These are phyloP conservation scores for Eremophila alpestris DNA, from an alignment of 2,797 vertebrate species.

Conservation along the genomic window DNA sequence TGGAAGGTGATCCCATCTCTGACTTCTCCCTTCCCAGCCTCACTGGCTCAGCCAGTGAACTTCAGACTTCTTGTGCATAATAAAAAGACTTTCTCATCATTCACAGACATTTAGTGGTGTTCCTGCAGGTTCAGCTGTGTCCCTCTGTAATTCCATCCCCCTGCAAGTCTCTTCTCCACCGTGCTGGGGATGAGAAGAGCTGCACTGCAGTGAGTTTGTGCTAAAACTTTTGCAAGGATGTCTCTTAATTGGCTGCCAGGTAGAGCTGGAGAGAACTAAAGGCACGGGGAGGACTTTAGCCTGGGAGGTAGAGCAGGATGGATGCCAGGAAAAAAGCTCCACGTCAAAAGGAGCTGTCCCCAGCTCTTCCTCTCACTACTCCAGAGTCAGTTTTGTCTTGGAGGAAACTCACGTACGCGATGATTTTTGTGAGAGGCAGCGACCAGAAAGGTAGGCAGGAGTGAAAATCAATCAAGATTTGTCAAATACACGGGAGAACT, in stretches of 20 bases:
- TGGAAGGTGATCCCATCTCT: not conserved
- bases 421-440: not conserved
- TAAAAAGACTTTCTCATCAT: not conserved
- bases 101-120: not conserved
- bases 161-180: accelerated
- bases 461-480: conserved; percentile 47
- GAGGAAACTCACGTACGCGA: not conserved
- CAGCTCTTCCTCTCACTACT: not conserved
- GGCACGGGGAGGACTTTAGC: accelerated
- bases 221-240: not conserved
- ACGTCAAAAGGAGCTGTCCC: not conserved
- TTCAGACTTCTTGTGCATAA: not conserved
- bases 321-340: not conserved
- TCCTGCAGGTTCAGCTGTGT: not conserved
- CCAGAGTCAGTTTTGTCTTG: not conserved
- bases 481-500: conserved; percentile 11
- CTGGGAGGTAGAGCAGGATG: not conserved
- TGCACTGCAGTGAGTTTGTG: not conserved
- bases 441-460: conserved; percentile 7
- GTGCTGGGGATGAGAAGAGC: not conserved
- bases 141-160: not conserved
- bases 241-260: not conserved
- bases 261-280: not conserved
- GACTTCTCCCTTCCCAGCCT: not conserved
- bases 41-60: not conserved